A percentile compares a stretch with the other conserved stretches of the same genome.
phyloP scores from a whole-genome alignment of 2,797 vertebrate genomes.

The Ctenopoma kingsleyae region DNA sequence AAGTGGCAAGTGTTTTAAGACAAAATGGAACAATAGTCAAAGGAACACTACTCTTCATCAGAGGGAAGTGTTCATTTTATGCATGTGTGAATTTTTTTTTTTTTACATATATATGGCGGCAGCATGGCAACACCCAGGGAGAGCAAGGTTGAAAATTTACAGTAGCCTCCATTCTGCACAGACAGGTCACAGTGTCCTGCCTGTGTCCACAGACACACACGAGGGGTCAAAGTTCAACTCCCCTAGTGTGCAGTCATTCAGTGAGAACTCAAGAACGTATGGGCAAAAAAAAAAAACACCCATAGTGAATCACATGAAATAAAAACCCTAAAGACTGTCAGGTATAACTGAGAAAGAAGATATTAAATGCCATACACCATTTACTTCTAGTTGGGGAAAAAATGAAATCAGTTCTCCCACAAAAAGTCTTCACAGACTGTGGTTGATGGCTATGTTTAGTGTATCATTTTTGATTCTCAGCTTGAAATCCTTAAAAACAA shows the following conservation, averaged over 20 bases:
- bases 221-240: constrained; percentile 63
- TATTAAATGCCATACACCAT: constrained; percentile 74
- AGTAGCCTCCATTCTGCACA: constrained; percentile 77
- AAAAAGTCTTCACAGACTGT: constrained; percentile 79
- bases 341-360: constrained; percentile 74
- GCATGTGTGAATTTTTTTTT: constrained; percentile 30
- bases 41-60: constrained; percentile 53
- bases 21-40: constrained; percentile 48
- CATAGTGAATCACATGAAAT: constrained; percentile 75
- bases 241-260: constrained; percentile 70
- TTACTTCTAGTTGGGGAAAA: constrained; percentile 62
- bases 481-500: constrained; percentile 82
- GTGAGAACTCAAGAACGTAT: constrained; percentile 74
- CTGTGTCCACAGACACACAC: constrained; percentile 69
- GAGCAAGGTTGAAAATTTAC: constrained; percentile 76
- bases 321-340: constrained; percentile 70
- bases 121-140: constrained; percentile 83
- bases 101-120: constrained; percentile 36
- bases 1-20: constrained; percentile 67
- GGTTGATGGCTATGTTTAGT: constrained; percentile 82
- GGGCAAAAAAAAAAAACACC: constrained; percentile 59
- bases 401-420: constrained; percentile 70
- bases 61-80: constrained; percentile 40
- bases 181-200: constrained; percentile 69
- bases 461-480: constrained; percentile 85